These are phyloP conservation scores for Macrotis lagotis DNA, from an alignment of 2,113 vertebrate genomes.

Conservation along the genomic window DNA sequence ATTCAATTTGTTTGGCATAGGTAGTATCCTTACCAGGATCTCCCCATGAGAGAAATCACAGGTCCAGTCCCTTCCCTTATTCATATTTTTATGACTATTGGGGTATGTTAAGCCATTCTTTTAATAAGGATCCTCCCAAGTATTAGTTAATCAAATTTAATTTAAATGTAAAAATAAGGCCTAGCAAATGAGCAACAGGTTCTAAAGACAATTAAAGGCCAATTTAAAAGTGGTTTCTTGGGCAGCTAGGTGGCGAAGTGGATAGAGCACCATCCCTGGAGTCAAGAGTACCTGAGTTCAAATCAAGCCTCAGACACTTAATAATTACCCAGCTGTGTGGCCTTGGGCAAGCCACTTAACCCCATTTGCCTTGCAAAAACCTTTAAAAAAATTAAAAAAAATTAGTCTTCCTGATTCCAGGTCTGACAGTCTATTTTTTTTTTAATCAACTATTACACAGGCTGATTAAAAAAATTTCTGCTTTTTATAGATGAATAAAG, in stretches of 20 bases:
- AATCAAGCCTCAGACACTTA: too few relatives aligned
- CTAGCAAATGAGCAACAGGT: background rate
- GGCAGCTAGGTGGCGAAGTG: too few relatives aligned
- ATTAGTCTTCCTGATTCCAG: too few relatives aligned
- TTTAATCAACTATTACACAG: background rate
- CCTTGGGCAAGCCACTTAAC: too few relatives aligned
- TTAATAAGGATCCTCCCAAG: background rate
- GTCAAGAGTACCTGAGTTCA: too few relatives aligned
- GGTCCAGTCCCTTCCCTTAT: background rate
- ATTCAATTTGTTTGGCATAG: background rate
- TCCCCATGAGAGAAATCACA: background rate
- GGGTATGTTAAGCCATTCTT: background rate
- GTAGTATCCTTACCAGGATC: background rate
- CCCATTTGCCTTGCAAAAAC: too few relatives aligned
- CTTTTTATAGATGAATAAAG: background rate
- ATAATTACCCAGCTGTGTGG: too few relatives aligned
- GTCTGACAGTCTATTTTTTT: too few relatives aligned
- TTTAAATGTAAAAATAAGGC: background rate
- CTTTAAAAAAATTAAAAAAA: too few relatives aligned
- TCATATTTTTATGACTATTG: background rate
- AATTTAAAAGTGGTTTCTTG: background rate
- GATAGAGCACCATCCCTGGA: too few relatives aligned
- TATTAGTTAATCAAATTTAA: background rate
- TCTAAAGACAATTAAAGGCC: background rate
- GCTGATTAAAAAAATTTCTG: background rate